Conservation (phyloP, 2,113 vertebrate genomes). For the Cyprichromis sp. region DNA sequence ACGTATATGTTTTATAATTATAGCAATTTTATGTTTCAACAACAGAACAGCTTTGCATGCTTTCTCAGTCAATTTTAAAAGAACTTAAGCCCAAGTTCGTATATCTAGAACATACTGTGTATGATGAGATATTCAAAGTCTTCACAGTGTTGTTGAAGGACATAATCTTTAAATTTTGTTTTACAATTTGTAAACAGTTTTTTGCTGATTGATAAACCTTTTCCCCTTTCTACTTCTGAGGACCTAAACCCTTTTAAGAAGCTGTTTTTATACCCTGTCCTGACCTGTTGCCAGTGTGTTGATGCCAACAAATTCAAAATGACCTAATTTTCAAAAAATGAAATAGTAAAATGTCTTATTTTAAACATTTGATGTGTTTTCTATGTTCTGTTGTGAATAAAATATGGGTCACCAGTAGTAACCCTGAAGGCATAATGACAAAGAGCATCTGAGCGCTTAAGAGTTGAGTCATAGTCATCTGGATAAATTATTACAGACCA, state of each 20-base stretch:
- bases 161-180: neutral
- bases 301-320: neutral
- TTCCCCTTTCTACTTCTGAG: neutral
- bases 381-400: neutral
- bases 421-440: neutral
- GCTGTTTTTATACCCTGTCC: neutral
- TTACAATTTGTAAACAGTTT: neutral
- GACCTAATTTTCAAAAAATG: neutral
- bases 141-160: neutral
- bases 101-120: neutral
- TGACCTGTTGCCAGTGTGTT: neutral
- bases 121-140: neutral
- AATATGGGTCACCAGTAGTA: neutral
- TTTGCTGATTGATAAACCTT: neutral
- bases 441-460: neutral
- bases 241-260: neutral
- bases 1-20: neutral
- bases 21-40: neutral
- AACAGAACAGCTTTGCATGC: neutral
- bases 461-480: neutral
- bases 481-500: neutral
- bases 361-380: neutral
- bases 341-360: neutral
- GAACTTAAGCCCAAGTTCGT: neutral
- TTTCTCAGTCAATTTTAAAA: neutral